Base-by-base conservation (phyloP, 2,888 invertebrate species). In the Plutella xylostella region DNA sequence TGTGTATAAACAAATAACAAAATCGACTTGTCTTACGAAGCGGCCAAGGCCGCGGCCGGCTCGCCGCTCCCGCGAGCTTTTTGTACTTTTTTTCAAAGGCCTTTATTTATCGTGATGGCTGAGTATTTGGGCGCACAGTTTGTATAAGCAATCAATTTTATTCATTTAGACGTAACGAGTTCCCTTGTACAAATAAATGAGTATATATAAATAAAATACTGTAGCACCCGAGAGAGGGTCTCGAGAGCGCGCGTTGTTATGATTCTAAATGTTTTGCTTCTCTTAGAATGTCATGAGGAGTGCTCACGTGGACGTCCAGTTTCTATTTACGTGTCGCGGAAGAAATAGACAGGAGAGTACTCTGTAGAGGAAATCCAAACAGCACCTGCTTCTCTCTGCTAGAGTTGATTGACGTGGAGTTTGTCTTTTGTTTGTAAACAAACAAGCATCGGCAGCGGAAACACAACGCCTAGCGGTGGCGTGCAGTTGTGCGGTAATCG, bases 101-200 rank as follows among this genome's bases (percentile, higher is more conserved):
- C 69, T 73, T 80, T 80, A 80, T 80, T 82, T 79, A 82, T 79
- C 76, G 74, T 77, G 77, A 75, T 77, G 76, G 72, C 61, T 63
- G 77, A 77, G 78, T 79, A 80, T 82, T 82, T 80, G 82, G 78
- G 80, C 73, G 75, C 77, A 74, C 79, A 73, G 80, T 80, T 80
- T 82, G 80, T 82, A 79, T 80, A 80, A 79, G 80, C 80, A 82
- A 83, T 83, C 83, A 83, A 83, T 82, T 83, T 83, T 78, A 80
- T 82, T 82, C 79, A 80, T 83, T 82, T 79, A 79, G 78, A 76
- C 69, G 71, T 63, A 72, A 66, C 78, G 68, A 68, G 72, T 73
- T 74, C 65, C 61, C 64, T 66, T 68, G 62, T 72, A 77, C 65
- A 78, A 80, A 80, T 76, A 77, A 76, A 78, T 75, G 70, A 77